Conservation (phyloP, 2,797 vertebrate species). For the Lagocephalus sceleratus region DNA sequence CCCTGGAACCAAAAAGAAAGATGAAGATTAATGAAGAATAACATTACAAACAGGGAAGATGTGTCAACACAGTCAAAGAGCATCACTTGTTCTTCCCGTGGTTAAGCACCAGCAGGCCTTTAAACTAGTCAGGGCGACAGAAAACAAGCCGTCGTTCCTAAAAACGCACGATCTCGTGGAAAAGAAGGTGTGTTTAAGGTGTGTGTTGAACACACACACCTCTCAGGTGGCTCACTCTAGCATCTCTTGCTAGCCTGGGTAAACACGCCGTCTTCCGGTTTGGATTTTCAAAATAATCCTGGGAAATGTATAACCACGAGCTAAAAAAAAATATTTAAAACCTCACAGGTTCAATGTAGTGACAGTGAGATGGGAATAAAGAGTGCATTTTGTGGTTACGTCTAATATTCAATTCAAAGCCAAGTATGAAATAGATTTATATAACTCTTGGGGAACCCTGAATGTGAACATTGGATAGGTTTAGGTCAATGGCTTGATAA, state of each 20-base stretch:
- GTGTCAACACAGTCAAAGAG: too few species aligned
- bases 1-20: neutral
- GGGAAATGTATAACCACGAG: too few species aligned
- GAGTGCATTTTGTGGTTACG: neutral
- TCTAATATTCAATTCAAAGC: too few species aligned
- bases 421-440: neutral
- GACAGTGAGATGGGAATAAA: too few species aligned
- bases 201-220: neutral
- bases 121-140: neutral
- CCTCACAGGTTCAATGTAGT: too few species aligned
- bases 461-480: too few species aligned
- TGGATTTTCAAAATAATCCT: conserved; percentile 32
- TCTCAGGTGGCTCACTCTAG: neutral
- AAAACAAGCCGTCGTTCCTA: neutral
- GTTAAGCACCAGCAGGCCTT: neutral
- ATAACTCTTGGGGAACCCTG: neutral
- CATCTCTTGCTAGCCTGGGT: neutral
- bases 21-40: too few species aligned
- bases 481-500: too few species aligned
- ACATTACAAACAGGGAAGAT: too few species aligned
- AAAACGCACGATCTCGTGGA: neutral
- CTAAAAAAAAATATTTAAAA: too few species aligned
- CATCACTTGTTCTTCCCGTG: neutral
- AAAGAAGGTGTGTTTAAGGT: too few species aligned
- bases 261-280: conserved; percentile 8